Base-by-base conservation (phyloP, 2,888 invertebrate genomes). In the Dasypolia templi region DNA sequence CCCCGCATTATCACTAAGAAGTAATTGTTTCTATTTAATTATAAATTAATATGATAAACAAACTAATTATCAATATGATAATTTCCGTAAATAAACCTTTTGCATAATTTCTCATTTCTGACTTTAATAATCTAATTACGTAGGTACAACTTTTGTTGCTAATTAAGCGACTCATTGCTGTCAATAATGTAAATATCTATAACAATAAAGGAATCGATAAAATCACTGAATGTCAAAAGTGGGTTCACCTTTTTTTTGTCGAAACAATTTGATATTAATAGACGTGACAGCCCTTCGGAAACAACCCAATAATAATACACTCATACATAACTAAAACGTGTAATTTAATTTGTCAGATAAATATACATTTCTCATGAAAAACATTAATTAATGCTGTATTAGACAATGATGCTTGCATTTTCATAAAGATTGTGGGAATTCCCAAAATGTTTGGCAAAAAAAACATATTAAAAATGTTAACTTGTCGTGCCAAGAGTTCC, bases 311-410 rank as follows among this genome's bases (percentile, higher is more conserved):
- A 86, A 87, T 87, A 69, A 80, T 49, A 79, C 67, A 78, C 39
- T 58, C 62, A 42, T 55, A 78, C 62, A 35, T 59, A 68, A 62
- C 66, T 72, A 77, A 75, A 62, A 82, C 68, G 51, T 79, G 68
- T 84, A 84, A 87, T 86, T 77, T 71, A 80, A 86, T 84, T 75
- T 75, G 62, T 63, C 51, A 62, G 71, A 62, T 79, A 82, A 83
- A 67, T 74, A 75, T 74, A 76, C 83, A 77, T 64, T 76, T n/a
- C 58, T 46, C 58, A 59, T 63, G 56, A 72, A 76, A 75, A 68
- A 77, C 61, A 75, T 39, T 42, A 71, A 76, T 69, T 75, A 61
- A 72, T 73, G 61, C 44, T n/a, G 9, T 42, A 67, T 12, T 59
- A 22, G 55, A 63, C 26, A 66, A 74, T 64, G 65, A 69, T 69